Conservation (phyloP, 1,140 invertebrate genomes). For the Zaprionus ornatus region DNA sequence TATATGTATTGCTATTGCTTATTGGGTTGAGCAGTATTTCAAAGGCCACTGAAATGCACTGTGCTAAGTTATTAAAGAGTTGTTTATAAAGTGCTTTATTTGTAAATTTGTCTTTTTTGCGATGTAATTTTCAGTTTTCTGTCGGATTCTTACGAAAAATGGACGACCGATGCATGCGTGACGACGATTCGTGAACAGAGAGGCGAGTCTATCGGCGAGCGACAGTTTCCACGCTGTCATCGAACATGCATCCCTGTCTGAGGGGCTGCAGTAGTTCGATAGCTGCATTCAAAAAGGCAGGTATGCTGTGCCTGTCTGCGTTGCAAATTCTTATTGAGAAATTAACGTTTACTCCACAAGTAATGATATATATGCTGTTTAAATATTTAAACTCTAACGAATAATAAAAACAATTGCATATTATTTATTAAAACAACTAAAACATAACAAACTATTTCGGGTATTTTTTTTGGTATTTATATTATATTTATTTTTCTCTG, state of each 20-base stretch:
- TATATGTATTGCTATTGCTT: slow-evolving; percentile 65
- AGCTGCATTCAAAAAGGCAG: background rate
- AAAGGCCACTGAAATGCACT: slow-evolving; percentile 80
- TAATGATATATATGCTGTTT: background rate
- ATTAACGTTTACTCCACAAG: background rate
- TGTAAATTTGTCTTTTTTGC: slow-evolving; percentile 49
- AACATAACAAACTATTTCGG: background rate
- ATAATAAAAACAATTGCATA: background rate
- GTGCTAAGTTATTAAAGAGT: slow-evolving; percentile 21
- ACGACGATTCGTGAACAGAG: slow-evolving; percentile 53
- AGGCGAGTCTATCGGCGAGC: slow-evolving; percentile 15
- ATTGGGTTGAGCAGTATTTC: slow-evolving; percentile 71
- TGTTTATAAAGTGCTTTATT: slow-evolving; percentile 29
- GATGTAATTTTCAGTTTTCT: slow-evolving; percentile 67
- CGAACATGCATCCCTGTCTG: slow-evolving; percentile 8
- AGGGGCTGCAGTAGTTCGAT: slow-evolving; percentile 13
- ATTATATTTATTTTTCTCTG: background rate
- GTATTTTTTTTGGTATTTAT: background rate
- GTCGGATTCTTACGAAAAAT: slow-evolving; percentile 70
- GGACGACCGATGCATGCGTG: slow-evolving; percentile 70
- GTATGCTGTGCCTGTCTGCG: slow-evolving; percentile 2
- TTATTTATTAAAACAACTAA: background rate
- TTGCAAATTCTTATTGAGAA: background rate
- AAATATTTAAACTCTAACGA: background rate
- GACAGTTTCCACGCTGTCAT: slow-evolving; percentile 19